Evolutionary conservation across 2,797 vertebrate genomes (phyloP).

Genomic region (Pempheris klunzingeri): DNA sequence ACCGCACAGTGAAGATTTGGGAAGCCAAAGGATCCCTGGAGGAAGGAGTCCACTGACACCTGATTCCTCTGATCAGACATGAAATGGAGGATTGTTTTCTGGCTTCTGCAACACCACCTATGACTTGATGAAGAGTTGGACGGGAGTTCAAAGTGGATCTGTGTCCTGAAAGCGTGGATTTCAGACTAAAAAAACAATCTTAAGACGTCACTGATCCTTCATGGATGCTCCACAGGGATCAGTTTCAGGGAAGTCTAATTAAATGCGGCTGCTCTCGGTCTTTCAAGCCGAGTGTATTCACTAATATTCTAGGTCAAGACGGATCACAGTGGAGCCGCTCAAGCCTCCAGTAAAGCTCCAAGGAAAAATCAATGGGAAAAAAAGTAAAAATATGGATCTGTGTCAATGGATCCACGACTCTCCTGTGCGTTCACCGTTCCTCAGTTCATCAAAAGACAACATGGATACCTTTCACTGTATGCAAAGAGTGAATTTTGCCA

Average conservation of each 20-base stretch:
- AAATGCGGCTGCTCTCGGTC: neutral
- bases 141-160: neutral
- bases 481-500: neutral
- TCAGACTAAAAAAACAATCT: neutral
- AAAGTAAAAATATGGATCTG: neutral
- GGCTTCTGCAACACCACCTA: neutral
- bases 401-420: neutral
- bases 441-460: constrained; percentile 27
- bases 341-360: neutral
- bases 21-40: constrained; percentile 90
- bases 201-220: constrained; percentile 1
- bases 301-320: constrained; percentile 35
- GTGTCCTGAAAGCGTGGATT: neutral
- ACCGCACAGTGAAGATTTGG: constrained; percentile 97
- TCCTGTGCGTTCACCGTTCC: constrained; percentile 26
- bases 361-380: too few species aligned
- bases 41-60: constrained; percentile 78
- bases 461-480: constrained; percentile 27
- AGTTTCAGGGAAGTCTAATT: constrained; percentile 38
- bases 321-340: neutral
- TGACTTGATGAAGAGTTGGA: neutral
- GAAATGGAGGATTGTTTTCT: neutral
- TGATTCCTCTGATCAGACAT: neutral
- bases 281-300: constrained; percentile 3
- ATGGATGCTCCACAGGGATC: constrained; percentile 10